Base-by-base conservation (phyloP, 2,113 vertebrate genomes). In the Onychostruthus taczanowskii region DNA sequence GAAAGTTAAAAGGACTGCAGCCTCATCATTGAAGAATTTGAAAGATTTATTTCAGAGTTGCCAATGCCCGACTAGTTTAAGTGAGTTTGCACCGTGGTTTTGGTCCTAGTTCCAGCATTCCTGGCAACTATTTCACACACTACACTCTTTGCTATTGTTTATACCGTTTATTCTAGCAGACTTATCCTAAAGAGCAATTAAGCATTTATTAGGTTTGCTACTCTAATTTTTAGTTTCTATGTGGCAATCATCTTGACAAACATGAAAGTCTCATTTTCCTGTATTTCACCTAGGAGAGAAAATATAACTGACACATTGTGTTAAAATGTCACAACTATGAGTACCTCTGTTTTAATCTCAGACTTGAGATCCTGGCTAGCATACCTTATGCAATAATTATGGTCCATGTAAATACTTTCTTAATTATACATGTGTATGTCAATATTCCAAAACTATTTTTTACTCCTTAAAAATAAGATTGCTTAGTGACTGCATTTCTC, bases 271-370 rank as follows among this genome's bases (percentile, higher is more conserved):
- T 58, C 2, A 17, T 1, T 58, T 58, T 58, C 24, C 52, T 72
- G 4, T 58, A 16, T 88, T 84, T 77, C 10, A 68, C n/a, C 50
- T 69, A n/a, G 15, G 22, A 81, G 43, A 37, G 35, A 81, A 87
- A 84, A 81, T n/a, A 1, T 28, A 58, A 52, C 5, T 33, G 26
- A 35, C 7, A 24, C 2, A 33, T 13, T 0, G 0, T 59, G 18
- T 56, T 15, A 43, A 81, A 69, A 69, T 55, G 24, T 8, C 14
- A 46, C 12, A 59, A 1, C 21, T 19, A 10, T 14, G 3, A 4
- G 2, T 43, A 33, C 3, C 39, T 37, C 30, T 70, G 8, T 15
- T 68, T n/a, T 46, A 53, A 27, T 26, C 8, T 62, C 58, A 76
- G 13, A 7, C 3, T 23, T 73, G 16, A 44, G 10, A 44, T 49